A percentile compares a stretch with the other conserved stretches of the same genome.
Evolutionary conservation across 2,797 vertebrate genomes (phyloP).

Genomic region (Crossoptilon crossoptilon): DNA sequence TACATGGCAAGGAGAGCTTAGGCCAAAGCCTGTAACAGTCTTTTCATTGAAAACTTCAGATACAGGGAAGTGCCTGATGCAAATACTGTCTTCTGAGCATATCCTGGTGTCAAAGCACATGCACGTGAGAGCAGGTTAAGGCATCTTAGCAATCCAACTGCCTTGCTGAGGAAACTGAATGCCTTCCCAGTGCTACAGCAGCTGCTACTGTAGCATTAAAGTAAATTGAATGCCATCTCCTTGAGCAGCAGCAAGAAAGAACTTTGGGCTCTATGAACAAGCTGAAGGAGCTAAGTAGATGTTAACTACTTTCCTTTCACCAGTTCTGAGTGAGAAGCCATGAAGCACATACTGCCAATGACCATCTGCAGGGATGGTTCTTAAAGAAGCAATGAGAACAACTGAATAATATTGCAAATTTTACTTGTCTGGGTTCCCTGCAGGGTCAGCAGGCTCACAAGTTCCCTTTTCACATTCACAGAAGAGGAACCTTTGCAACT

Average conservation of each 20-base stretch:
- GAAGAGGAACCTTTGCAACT: background rate
- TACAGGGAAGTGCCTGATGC: background rate
- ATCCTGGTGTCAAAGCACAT: background rate
- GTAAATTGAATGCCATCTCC: background rate
- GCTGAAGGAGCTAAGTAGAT: background rate
- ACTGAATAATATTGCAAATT: background rate
- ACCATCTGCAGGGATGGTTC: background rate
- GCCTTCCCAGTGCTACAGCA: too few species aligned
- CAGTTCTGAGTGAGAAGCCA: background rate
- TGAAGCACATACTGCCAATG: fast-evolving
- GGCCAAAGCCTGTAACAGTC: background rate
- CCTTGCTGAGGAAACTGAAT: background rate
- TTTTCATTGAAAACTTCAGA: background rate
- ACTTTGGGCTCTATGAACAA: background rate
- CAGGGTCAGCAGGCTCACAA: background rate
- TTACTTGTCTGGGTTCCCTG: background rate
- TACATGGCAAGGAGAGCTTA: background rate
- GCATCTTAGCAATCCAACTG: background rate
- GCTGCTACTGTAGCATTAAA: background rate
- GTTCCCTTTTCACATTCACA: background rate
- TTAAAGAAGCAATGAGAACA: background rate
- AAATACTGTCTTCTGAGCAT: background rate
- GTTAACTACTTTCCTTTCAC: background rate
- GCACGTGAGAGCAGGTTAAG: background rate
- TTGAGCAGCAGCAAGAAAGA: background rate